phyloP scores from a whole-genome alignment of 2,797 vertebrate genomes.

The Mionectes olivaceus region DNA sequence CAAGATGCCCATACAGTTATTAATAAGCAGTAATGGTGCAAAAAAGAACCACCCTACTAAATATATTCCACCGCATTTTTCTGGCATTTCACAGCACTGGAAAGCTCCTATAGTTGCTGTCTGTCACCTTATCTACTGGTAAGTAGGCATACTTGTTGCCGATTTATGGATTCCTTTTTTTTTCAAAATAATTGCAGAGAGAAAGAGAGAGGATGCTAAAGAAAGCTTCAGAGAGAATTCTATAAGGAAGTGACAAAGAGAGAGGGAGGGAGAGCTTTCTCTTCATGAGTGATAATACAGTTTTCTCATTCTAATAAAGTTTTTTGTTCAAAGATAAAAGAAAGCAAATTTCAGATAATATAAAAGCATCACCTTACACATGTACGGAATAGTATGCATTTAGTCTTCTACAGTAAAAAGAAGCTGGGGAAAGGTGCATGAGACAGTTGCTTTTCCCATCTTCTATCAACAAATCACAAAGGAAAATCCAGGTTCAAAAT shows the following conservation, averaged over 20 bases:
- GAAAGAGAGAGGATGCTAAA: background rate
- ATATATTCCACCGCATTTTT: background rate
- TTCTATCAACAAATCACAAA: constrained; percentile 56
- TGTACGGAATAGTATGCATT: background rate
- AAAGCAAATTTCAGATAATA: background rate
- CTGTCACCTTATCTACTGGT: background rate
- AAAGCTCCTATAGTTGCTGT: background rate
- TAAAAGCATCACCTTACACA: background rate
- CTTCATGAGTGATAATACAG: background rate
- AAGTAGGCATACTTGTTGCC: background rate
- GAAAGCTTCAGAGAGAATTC: background rate
- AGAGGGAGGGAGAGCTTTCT: background rate
- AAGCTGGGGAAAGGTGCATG: constrained; percentile 42
- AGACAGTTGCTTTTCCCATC: constrained; percentile 18
- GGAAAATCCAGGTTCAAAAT: constrained; percentile 38
- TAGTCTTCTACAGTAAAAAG: constrained; percentile 50
- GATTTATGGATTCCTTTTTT: constrained; percentile 4
- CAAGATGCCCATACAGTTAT: background rate
- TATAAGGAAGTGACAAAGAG: background rate
- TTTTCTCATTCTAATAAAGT: constrained; percentile 46
- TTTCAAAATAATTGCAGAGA: background rate
- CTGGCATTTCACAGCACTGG: background rate
- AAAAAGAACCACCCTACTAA: background rate
- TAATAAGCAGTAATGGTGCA: background rate
- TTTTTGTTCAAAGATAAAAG: constrained; percentile 33